A percentile compares a stretch with the other conserved stretches of the same genome.
These are phyloP conservation scores for Zeugodacus cucurbitae DNA, from an alignment of 1,140 invertebrate species.

Conservation along the genomic window DNA sequence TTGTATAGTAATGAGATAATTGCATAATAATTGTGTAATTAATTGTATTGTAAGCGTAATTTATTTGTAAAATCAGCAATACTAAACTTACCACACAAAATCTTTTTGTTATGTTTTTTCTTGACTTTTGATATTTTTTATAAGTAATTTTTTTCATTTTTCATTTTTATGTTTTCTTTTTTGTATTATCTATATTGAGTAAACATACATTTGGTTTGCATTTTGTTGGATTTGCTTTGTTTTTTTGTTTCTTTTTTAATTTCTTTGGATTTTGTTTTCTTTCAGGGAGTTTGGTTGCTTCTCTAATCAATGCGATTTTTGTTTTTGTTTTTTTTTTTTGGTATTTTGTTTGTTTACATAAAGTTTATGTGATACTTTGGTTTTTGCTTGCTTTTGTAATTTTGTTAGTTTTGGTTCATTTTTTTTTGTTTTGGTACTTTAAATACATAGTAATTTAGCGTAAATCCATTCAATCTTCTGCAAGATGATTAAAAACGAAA, in stretches of 20 bases:
- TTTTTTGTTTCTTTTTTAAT: slow-evolving; percentile 39
- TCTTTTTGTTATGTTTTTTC: slow-evolving; percentile 49
- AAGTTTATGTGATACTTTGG: slow-evolving; percentile 32
- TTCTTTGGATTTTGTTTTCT: no score
- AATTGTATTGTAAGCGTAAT: slow-evolving; percentile 14
- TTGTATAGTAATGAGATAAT: not conserved
- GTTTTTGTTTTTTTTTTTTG: slow-evolving; percentile 41
- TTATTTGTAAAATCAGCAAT: slow-evolving; percentile 56
- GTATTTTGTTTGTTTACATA: slow-evolving; percentile 42
- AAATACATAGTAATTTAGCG: slow-evolving; percentile 51
- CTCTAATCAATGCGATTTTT: slow-evolving; percentile 50
- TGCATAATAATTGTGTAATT: slow-evolving; percentile 20
- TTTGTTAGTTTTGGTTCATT: slow-evolving; percentile 44
- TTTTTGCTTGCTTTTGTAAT: slow-evolving; percentile 45
- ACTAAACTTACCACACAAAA: slow-evolving; percentile 66
- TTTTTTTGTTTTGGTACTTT: slow-evolving; percentile 42
- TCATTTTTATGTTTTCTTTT: slow-evolving; percentile 48
- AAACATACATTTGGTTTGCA: slow-evolving; percentile 56
- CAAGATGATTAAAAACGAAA: slow-evolving; percentile 63
- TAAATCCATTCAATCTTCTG: slow-evolving; percentile 66
- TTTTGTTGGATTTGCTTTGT: slow-evolving; percentile 51
- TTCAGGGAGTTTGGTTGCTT: slow-evolving; percentile 48
- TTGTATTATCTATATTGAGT: slow-evolving; percentile 48
- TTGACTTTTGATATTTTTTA: slow-evolving; percentile 49
- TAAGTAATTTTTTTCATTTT: slow-evolving; percentile 51